Evolutionary conservation across 2,888 invertebrate genomes (phyloP), one percentile per base, ranked within the genome.

Genomic region (Gari tellinella): DNA sequence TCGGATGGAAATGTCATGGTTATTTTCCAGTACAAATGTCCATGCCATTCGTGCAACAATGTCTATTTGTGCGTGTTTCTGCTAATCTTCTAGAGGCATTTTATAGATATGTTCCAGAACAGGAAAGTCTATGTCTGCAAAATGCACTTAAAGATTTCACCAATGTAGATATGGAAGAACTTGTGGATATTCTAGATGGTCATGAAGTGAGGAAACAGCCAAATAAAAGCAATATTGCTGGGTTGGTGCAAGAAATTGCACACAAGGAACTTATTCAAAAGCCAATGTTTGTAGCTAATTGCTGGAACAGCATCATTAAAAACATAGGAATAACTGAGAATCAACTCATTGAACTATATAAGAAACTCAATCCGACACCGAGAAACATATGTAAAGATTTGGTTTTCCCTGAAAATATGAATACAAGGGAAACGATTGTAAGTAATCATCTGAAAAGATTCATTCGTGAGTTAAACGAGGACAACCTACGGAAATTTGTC

Each of bases 201-300:
- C 66, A 73, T 52, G 77, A 73, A 14, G 49, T 58, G 26, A 67
- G 48, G 52, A 55, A 53, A 10, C 45, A 53, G 19, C 72, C 65
- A 25, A 68, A 56, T 14, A 51, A 62, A 46, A 19, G 37, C 14
- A 79, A 74, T 40, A 72, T 72, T 52, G 51, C 53, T 23, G 49
- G 58, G 12, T 55, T 68, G 23, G 15, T 73, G 12, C 17, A 40
- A 12, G 70, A 74, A 67, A 70, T 74, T 21, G 70, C 78, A 5
- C 78, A 74, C 17, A 78, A 78, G 43, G 78, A 73, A 48, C 12
- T 73, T 37, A 38, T 78, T 15, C 78, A 73, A 43, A 25, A 62
- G 12, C 46, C 73, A 5, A 70, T 64, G 64, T 78, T 78, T 52
- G 58, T 74, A 12, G 55, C 43, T 25, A 67, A 78, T 43, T 78